Evolutionary conservation across 2,888 invertebrate species (phyloP).

Genomic region (Apodemia hepburni): DNA sequence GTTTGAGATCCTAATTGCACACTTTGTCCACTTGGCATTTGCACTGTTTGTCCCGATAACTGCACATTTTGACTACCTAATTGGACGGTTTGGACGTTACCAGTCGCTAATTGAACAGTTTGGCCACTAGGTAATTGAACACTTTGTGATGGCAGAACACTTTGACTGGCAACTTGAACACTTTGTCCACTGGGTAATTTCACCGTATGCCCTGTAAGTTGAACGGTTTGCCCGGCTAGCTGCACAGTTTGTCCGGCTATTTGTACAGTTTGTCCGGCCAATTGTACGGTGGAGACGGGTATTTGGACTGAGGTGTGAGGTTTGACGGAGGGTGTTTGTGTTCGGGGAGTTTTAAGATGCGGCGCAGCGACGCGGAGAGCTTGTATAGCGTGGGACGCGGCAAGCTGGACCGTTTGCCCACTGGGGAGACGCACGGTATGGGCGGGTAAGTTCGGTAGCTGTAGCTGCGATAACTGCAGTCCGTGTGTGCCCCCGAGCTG

Average conservation of each 20-base stretch:
- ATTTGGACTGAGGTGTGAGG: constrained; percentile 43
- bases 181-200: constrained; percentile 63
- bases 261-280: constrained; percentile 57
- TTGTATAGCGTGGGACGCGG: constrained; percentile 52
- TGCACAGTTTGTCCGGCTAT: constrained; percentile 62
- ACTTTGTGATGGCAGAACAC: constrained; percentile 58
- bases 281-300: constrained; percentile 59
- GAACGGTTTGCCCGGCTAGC: constrained; percentile 57
- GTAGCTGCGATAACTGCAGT: constrained; percentile 50
- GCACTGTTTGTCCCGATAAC: constrained; percentile 46
- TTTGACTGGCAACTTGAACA: constrained; percentile 67
- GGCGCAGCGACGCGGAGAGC: constrained; percentile 46
- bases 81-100: constrained; percentile 56
- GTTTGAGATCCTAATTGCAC: constrained; percentile 41
- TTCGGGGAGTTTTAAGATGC: constrained; percentile 43
- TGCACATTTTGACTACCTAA: constrained; percentile 52
- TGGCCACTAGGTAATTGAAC: constrained; percentile 67
- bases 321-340: constrained; percentile 44
- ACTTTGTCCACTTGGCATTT: constrained; percentile 43
- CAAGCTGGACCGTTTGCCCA: constrained; percentile 65
- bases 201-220: constrained; percentile 62
- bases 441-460: constrained; percentile 52
- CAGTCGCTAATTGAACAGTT: constrained; percentile 48
- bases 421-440: constrained; percentile 64
- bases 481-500: not conserved